Evolutionary conservation across 35 echinoderm and acorn worm genomes (phyloP).

Genomic region (Strongylocentrotus purpuratus): DNA sequence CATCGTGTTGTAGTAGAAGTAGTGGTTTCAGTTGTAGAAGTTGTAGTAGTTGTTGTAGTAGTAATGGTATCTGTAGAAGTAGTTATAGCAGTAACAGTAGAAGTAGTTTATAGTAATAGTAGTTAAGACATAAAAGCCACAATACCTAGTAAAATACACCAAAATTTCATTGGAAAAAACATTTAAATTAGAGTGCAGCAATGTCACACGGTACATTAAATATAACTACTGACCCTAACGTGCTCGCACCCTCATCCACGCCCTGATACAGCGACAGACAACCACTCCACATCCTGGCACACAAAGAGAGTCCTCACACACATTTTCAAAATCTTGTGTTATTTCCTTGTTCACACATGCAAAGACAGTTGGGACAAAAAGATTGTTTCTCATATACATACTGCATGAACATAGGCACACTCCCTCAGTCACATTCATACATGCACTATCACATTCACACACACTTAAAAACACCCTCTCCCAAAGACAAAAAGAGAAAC

Average conservation of each 20-base stretch:
- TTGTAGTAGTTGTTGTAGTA: constrained; percentile 41
- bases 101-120: constrained; percentile 48
- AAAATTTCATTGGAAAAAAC: constrained; percentile 58
- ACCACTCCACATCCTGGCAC: constrained; percentile 41
- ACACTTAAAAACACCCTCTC: constrained; percentile 41
- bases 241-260: constrained; percentile 45
- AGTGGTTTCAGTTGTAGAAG: constrained; percentile 4
- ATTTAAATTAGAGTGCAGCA: constrained; percentile 58
- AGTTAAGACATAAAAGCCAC: constrained; percentile 56
- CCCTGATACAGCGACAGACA: constrained; percentile 41
- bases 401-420: constrained; percentile 29
- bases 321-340: constrained; percentile 53
- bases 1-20: constrained; percentile 48
- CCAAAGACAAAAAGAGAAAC: constrained; percentile 44
- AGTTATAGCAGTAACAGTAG: constrained; percentile 33
- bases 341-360: constrained; percentile 48
- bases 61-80: constrained; percentile 21
- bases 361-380: constrained; percentile 49
- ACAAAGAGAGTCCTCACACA: constrained; percentile 46
- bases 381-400: constrained; percentile 40
- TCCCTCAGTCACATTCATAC: constrained; percentile 16
- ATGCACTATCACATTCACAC: constrained; percentile 13
- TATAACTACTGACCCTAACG: constrained; percentile 51
- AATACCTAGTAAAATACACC: constrained; percentile 58
- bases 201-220: constrained; percentile 56